phyloP scores from a whole-genome alignment of 2,888 invertebrate genomes.

The Scelioninae gen. 2 region DNA sequence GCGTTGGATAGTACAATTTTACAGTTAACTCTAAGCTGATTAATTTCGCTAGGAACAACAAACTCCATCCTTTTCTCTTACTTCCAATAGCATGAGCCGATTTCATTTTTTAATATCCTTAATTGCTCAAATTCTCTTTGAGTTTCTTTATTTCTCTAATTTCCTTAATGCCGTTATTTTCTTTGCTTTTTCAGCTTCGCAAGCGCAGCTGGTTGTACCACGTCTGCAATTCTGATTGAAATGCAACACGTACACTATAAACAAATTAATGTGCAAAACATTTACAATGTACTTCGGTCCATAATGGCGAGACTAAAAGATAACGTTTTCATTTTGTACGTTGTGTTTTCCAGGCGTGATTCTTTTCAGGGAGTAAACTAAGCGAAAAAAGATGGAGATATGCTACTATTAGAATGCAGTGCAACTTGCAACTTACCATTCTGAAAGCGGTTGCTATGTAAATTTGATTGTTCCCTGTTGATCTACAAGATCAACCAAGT shows the following conservation, averaged over 20 bases:
- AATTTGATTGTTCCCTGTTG: conserved; percentile 65
- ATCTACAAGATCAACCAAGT: conserved; percentile 35
- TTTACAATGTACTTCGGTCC: conserved; percentile 34
- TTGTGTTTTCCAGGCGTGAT: conserved; percentile 61
- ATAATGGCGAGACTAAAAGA: conserved; percentile 39
- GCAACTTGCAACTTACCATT: conserved; percentile 65
- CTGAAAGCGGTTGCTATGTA: conserved; percentile 68
- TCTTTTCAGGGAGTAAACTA: conserved; percentile 61
- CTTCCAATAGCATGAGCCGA: conserved; percentile 1
- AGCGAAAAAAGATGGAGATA: conserved; percentile 15
- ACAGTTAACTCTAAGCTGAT: background rate
- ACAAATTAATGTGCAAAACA: conserved; percentile 53
- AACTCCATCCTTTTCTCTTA: background rate
- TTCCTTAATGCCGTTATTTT: conserved; percentile 29
- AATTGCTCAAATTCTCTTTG: conserved; percentile 1
- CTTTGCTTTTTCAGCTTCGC: conserved; percentile 6
- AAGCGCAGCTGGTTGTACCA: background rate
- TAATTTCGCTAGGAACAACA: background rate
- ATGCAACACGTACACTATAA: conserved; percentile 39
- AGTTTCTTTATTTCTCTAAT: conserved; percentile 13
- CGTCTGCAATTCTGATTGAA: conserved; percentile 29
- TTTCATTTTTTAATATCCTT: conserved; percentile 16
- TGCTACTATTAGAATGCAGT: conserved; percentile 68
- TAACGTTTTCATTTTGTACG: conserved; percentile 51
- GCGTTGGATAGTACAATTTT: too few species aligned